phyloP scores from a whole-genome alignment of 2,888 invertebrate species.

The Pteria penguin region DNA sequence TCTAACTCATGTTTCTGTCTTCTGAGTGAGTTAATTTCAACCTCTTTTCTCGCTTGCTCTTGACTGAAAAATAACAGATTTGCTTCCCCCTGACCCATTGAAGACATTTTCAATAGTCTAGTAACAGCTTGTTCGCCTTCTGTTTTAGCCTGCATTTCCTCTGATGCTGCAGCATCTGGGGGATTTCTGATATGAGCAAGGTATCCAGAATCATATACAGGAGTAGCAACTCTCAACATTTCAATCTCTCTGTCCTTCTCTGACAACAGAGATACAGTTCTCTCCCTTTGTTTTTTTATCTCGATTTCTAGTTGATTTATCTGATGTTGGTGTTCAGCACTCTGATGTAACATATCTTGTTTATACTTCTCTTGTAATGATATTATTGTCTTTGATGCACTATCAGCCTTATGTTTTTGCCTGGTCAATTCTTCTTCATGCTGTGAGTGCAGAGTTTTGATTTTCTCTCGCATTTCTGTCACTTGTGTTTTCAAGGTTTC shows the following conservation, averaged over 20 bases:
- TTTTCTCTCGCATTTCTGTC: constrained; percentile 81
- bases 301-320: constrained; percentile 77
- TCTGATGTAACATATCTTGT: constrained; percentile 78
- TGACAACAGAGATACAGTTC: constrained; percentile 88
- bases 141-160: constrained; percentile 42
- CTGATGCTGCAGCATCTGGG: constrained; percentile 53
- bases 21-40: constrained; percentile 87
- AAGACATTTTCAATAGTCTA: constrained; percentile 59
- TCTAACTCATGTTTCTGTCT: constrained; percentile 85
- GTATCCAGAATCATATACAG: constrained; percentile 35
- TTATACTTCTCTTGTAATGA: constrained; percentile 76
- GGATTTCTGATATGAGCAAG: constrained; percentile 38
- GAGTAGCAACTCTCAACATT: constrained; percentile 74
- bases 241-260: constrained; percentile 86
- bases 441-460: constrained; percentile 62
- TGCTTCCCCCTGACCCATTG: constrained; percentile 77
- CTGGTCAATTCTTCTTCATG: constrained; percentile 81
- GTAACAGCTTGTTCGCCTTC: constrained; percentile 66
- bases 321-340: constrained; percentile 86
- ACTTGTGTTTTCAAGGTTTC: constrained; percentile 81
- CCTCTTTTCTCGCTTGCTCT: constrained; percentile 89
- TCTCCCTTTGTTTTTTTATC: constrained; percentile 87
- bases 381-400: constrained; percentile 70
- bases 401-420: constrained; percentile 65
- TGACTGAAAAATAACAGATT: constrained; percentile 89